Percentiles rank a stretch among this genome's conserved stretches.
Conservation (phyloP, 2,797 vertebrate genomes). For the Sciaenops ocellatus region DNA sequence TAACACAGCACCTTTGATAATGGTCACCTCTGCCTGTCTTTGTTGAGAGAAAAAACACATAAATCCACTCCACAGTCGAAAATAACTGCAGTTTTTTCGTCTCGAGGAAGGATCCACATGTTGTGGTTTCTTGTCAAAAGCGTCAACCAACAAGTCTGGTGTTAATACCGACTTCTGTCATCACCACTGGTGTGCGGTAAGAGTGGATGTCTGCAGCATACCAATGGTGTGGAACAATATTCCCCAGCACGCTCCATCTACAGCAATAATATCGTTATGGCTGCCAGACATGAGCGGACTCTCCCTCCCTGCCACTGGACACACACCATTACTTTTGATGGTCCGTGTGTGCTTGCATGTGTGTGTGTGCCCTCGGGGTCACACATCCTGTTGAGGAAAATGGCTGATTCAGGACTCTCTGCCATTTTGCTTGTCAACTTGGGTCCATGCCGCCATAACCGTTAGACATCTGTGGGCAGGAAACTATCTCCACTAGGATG, state of each 20-base stretch:
- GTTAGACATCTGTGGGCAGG: constrained; percentile 63
- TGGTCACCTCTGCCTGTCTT: constrained; percentile 24
- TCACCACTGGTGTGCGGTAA: constrained; percentile 21
- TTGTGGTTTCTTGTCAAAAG: constrained; percentile 41
- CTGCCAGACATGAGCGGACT: constrained; percentile 68
- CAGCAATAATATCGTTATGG: constrained; percentile 67
- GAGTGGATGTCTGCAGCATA: constrained; percentile 47
- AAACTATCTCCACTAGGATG: constrained; percentile 15
- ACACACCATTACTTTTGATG: constrained; percentile 79
- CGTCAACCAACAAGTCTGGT: constrained; percentile 40
- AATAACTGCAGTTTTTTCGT: constrained; percentile 27
- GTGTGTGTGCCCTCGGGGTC: constrained; percentile 58
- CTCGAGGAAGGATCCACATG: constrained; percentile 33
- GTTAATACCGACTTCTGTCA: constrained; percentile 60
- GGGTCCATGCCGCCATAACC: constrained; percentile 40
- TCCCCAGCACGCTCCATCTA: constrained; percentile 71
- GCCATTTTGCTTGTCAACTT: constrained; percentile 56
- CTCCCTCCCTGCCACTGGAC: constrained; percentile 61
- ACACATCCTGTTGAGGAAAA: constrained; percentile 63
- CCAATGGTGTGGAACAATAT: constrained; percentile 69
- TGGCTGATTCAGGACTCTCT: constrained; percentile 65
- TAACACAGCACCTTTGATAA: constrained; percentile 27
- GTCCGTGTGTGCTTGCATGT: not conserved
- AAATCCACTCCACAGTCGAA: not conserved
- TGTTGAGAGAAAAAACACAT: not conserved